Evolutionary conservation across 2,888 invertebrate genomes (phyloP), one percentile per base, ranked within the genome.

Genomic region (Thysanoteuthis rhombus): DNA sequence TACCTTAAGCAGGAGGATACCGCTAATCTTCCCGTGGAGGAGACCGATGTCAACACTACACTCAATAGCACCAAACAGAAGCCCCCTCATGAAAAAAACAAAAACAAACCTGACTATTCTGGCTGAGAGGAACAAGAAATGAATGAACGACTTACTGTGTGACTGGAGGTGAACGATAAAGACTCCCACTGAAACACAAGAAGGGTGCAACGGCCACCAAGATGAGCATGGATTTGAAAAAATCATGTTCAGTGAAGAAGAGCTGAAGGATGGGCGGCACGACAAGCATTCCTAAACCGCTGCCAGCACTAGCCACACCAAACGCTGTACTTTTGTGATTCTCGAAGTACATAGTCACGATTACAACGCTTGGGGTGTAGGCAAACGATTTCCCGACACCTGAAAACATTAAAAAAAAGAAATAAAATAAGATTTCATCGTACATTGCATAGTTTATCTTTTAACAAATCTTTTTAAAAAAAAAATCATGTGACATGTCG

Each of bases 261-360:
- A 92, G 47, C 38, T 92, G 47, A 19, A 92, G 36, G 32, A 92
- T 45, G n/a, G 92, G 92, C 32, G 92, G 92, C 22, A 92, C 38
- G 25, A 92, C 45, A 36, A 92, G 36, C 47, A 52, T 92, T 47
- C 92, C 92, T 2, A 92, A 52, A 16, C 92, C 92, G 36, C 92
- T 52, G 25, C 92, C 92, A 28, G 92, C 92, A 52, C 92, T 92
- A 36, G 92, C 92, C 0, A 92, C 92, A 92, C 92, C 92, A 45
- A 45, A 52, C 45, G 92, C 92, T 40, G 92, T 92, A n/a, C 92
- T 52, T 36, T 92, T 92, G 47, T 42, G 36, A 19, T 92, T 42
- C 32, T 92, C 47, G 25, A 92, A 92, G 36, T 92, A 92, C 92
- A 92, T 92, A 8, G 47, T 52, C 45, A 92, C 92, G 32, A 92